These are phyloP conservation scores for Hippocampus guttulatus DNA, from an alignment of 2,113 vertebrate genomes.

Conservation along the genomic window DNA sequence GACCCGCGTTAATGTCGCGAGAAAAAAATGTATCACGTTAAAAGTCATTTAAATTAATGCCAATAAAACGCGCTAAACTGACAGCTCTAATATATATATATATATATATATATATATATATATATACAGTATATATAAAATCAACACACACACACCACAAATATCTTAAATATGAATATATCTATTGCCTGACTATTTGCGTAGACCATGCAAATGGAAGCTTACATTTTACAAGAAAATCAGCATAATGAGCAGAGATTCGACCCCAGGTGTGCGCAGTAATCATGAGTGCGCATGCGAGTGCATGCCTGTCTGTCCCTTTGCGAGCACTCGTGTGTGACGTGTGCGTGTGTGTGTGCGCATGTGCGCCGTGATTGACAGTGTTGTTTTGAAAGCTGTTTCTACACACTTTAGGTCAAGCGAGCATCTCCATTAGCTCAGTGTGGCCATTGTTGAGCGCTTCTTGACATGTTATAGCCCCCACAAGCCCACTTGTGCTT, in stretches of 20 bases:
- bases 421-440: constrained; percentile 28
- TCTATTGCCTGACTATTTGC: not conserved
- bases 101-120: too few species aligned
- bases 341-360: constrained; percentile 6
- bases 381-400: constrained; percentile 49
- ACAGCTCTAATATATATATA: too few species aligned
- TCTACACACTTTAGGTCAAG: constrained; percentile 45
- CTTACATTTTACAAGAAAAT: not conserved
- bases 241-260: not conserved
- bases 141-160: too few species aligned
- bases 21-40: too few species aligned
- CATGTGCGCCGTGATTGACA: constrained; percentile 48
- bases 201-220: not conserved
- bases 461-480: constrained; percentile 44
- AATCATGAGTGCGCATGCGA: constrained; percentile 12
- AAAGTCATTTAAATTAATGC: too few species aligned
- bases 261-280: constrained; percentile 1
- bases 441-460: constrained; percentile 35
- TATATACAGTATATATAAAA: too few species aligned
- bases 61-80: too few species aligned
- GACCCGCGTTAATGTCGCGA: too few species aligned
- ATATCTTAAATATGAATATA: not conserved
- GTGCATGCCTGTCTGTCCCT: constrained; percentile 25
- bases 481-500: constrained; percentile 72
- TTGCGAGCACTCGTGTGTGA: constrained; percentile 29